phyloP scores from a whole-genome alignment of 1,140 invertebrate genomes.

The Halesus radiatus region DNA sequence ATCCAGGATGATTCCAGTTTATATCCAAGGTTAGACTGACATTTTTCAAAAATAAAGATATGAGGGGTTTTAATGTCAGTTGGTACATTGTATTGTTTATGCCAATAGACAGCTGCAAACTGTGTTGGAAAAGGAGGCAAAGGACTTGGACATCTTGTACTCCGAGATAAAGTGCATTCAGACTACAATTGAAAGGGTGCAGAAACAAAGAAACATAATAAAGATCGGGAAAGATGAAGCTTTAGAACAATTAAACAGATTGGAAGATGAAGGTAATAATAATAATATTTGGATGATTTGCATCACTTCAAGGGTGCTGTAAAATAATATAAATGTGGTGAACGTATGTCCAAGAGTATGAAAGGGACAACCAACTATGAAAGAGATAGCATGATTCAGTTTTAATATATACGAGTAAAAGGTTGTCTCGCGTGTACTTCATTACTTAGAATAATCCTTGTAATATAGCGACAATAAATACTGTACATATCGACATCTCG shows the following conservation, averaged over 20 bases:
- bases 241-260: constrained; percentile 24
- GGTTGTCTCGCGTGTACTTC: too few relatives aligned
- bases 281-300: too few relatives aligned
- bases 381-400: too few relatives aligned
- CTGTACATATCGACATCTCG: too few relatives aligned
- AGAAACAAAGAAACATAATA: constrained; percentile 26
- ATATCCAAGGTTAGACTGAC: constrained; percentile 61
- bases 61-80: neutral
- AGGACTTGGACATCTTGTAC: constrained; percentile 25
- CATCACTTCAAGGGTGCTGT: too few relatives aligned
- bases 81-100: neutral
- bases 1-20: constrained; percentile 65
- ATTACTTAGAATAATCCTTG: too few relatives aligned
- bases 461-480: too few relatives aligned
- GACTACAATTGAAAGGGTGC: constrained; percentile 11
- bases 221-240: constrained; percentile 26
- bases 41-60: too few relatives aligned
- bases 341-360: too few relatives aligned
- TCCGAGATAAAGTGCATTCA: constrained; percentile 23
- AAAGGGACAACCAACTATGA: too few relatives aligned
- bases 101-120: constrained; percentile 30
- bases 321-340: too few relatives aligned
- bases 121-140: constrained; percentile 33
- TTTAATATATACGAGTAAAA: too few relatives aligned
- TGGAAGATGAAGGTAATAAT: constrained; percentile 47